Evolutionary conservation across 2,888 invertebrate species (phyloP), one percentile per base, ranked within the genome.

Genomic region (Drosophila mimica): DNA sequence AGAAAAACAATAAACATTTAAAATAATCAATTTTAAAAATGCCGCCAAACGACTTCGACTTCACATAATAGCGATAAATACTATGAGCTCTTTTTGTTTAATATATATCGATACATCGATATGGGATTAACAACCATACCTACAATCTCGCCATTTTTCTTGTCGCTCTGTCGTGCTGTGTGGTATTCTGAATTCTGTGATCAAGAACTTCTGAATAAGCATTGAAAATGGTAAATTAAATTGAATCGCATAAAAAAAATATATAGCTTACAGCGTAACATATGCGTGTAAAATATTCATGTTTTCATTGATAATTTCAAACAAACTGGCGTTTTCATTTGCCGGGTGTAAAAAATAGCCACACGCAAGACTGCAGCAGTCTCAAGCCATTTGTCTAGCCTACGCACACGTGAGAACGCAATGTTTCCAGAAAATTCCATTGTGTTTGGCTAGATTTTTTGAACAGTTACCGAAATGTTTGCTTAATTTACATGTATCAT

Each of bases 101-200:
- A 4, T 9, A 28, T 34, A 25, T 62, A 71, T 63, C 72, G 72
- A 71, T 71, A 57, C 7, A 70, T 71, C 70, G 70, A 71, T 56
- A 51, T 11, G 13, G 46, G 9, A 38, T 31, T 25, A 54, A 46
- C 48, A 63, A 28, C 46, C 52, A 58, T 58, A 75, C 38, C 70
- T 38, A 76, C 28, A 38, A 49, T 13, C 67, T 74, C 79, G 79
- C 84, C 84, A 85, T 85, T 84, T 84, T 89, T 76, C 83, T 88
- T 83, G 81, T 88, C 81, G 86, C 79, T 88, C 81, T 81, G 81
- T 84, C 75, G 80, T 69, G 64, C 65, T 73, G 87, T 83, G 79
- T 59, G 67, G 63, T 71, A 74, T 76, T 74, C 69, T 75, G 30
- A 82, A 84, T 77, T 87, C 88, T 89, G 89, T 85, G 89, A 87